Percentiles rank a stretch among this genome's conserved stretches.
These are phyloP conservation scores for Scylla paramamosain DNA, from an alignment of 1,140 invertebrate species.

Conservation along the genomic window DNA sequence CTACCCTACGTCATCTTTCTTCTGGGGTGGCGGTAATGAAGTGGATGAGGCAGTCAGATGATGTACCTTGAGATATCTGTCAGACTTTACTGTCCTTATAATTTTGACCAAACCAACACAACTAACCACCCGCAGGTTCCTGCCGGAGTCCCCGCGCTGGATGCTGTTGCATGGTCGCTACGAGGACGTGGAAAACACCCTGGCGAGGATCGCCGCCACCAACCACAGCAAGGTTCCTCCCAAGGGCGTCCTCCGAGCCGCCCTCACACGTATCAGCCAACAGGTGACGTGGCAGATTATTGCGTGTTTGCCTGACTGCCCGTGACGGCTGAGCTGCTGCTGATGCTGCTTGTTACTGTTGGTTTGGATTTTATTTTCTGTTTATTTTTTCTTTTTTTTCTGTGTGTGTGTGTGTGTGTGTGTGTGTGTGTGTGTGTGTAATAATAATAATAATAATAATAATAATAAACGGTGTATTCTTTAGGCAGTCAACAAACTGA, in stretches of 20 bases:
- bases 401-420: neutral
- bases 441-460: no score
- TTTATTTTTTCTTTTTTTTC: neutral
- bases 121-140: neutral
- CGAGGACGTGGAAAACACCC: neutral
- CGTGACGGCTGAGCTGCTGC: no score
- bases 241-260: neutral
- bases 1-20: neutral
- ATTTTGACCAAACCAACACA: neutral
- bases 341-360: no score
- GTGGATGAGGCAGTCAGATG: neutral
- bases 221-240: neutral
- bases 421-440: neutral
- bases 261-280: constrained; percentile 10
- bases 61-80: neutral
- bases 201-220: neutral
- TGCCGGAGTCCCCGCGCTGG: constrained; percentile 57
- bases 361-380: neutral
- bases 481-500: no score
- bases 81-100: neutral
- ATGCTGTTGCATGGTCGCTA: neutral
- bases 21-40: neutral
- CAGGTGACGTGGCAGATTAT: neutral
- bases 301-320: neutral
- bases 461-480: no score